Evolutionary conservation across 2,113 vertebrate species (phyloP).

Genomic region (Strigops habroptila): DNA sequence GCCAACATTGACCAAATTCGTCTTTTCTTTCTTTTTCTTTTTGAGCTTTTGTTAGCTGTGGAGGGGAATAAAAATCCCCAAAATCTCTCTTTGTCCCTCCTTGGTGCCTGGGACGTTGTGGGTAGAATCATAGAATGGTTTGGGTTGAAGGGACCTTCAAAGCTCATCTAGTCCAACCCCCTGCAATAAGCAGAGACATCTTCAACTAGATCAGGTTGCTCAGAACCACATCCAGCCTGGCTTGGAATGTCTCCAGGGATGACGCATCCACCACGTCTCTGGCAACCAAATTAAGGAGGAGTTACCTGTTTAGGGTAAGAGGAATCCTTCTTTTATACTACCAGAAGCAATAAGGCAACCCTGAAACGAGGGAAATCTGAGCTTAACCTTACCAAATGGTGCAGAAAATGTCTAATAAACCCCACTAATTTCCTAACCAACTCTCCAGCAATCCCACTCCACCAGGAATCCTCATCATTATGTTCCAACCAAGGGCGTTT

Average conservation of each 20-base stretch:
- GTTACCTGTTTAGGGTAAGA: background rate
- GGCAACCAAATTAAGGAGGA: background rate
- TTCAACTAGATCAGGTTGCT: background rate
- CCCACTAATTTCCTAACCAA: background rate
- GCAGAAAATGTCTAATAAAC: background rate
- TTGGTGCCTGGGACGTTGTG: background rate
- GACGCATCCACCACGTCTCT: background rate
- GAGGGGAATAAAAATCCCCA: background rate
- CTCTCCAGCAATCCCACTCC: background rate
- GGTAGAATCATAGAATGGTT: background rate
- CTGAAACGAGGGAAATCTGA: background rate
- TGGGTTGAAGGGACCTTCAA: background rate
- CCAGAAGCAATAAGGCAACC: background rate
- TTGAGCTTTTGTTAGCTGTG: background rate
- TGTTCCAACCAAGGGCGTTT: background rate
- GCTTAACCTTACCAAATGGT: background rate
- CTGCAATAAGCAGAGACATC: background rate
- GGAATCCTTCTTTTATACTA: background rate
- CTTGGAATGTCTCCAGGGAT: background rate
- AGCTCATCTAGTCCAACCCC: background rate
- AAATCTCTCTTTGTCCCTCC: background rate
- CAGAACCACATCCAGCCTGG: background rate
- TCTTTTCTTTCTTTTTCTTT: background rate
- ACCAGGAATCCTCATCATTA: background rate
- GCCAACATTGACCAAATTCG: background rate